phyloP scores from a whole-genome alignment of 2,797 vertebrate species.

The Babyrousa celebensis region DNA sequence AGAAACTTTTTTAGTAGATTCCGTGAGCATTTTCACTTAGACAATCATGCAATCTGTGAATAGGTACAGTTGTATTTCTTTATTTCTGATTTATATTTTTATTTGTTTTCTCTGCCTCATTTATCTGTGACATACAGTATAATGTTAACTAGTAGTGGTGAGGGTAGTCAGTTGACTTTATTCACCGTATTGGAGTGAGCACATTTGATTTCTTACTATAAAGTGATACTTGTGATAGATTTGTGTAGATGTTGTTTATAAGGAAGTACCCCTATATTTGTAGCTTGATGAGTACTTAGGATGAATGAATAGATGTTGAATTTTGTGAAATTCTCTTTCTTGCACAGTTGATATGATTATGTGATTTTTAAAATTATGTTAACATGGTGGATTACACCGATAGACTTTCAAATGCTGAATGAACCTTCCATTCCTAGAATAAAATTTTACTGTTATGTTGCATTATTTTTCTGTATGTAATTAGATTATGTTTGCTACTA shows the following conservation, averaged over 20 bases:
- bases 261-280: not conserved
- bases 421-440: not conserved
- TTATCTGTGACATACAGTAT: not conserved
- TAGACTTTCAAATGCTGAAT: not conserved
- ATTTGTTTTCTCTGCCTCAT: not conserved
- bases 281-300: not conserved
- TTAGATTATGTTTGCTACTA: not conserved
- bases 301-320: not conserved
- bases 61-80: not conserved
- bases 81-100: not conserved
- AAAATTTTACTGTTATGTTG: not conserved
- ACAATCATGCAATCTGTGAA: not conserved
- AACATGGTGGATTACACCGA: not conserved
- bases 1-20: constrained; percentile 2
- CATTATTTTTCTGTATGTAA: not conserved
- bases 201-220: not conserved
- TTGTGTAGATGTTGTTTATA: not conserved
- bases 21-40: not conserved
- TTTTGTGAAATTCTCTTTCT: not conserved
- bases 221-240: not conserved
- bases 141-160: not conserved
- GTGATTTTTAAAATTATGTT: not conserved
- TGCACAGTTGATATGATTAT: not conserved
- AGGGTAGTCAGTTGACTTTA: not conserved
- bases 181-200: not conserved